phyloP scores from a whole-genome alignment of 2,888 invertebrate species.

The Cistogaster globosa region DNA sequence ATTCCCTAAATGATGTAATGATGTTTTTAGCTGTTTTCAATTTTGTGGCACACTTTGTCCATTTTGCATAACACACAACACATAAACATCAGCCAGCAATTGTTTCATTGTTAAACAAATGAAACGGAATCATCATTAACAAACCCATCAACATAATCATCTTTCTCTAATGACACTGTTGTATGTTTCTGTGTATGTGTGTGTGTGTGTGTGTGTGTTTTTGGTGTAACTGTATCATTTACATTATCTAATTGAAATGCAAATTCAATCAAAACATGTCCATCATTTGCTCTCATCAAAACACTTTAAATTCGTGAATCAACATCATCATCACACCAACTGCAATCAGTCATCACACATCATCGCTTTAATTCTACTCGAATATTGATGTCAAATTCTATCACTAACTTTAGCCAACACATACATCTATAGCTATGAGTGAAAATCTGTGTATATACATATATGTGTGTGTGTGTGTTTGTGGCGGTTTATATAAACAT shows the following conservation, averaged over 20 bases:
- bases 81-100: constrained; percentile 48
- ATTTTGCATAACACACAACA: constrained; percentile 50
- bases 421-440: neutral
- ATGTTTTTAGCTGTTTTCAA: constrained; percentile 65
- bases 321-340: constrained; percentile 60
- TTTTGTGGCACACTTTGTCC: constrained; percentile 69
- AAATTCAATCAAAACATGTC: constrained; percentile 72
- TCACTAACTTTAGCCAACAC: constrained; percentile 17
- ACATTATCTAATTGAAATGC: constrained; percentile 70
- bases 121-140: constrained; percentile 3
- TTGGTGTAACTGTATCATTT: constrained; percentile 52
- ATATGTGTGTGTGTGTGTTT: neutral
- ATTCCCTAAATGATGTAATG: constrained; percentile 68
- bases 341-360: constrained; percentile 68
- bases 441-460: constrained; percentile 1
- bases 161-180: constrained; percentile 2
- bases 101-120: constrained; percentile 54
- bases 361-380: constrained; percentile 57
- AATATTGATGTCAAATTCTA: constrained; percentile 67
- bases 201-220: neutral
- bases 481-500: too few species aligned
- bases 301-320: constrained; percentile 48
- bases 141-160: constrained; percentile 21
- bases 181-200: neutral
- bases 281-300: constrained; percentile 57